A percentile compares a stretch with the other conserved stretches of the same genome.
phyloP scores from a whole-genome alignment of 2,113 vertebrate species.

The Silurus asotus region DNA sequence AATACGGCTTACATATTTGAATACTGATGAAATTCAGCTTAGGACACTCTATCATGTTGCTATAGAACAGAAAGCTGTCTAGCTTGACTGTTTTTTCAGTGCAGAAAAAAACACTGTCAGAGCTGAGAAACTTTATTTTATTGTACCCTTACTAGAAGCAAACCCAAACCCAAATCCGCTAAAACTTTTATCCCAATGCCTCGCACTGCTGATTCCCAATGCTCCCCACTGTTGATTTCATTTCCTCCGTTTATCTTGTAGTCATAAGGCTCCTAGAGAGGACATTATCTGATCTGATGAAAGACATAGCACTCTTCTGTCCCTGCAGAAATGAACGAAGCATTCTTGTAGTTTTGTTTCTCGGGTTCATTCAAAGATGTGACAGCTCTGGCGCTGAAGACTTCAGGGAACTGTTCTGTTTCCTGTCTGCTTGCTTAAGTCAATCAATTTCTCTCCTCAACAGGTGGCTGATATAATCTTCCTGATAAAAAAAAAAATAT shows the following conservation, averaged over 20 bases:
- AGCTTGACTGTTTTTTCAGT: not conserved
- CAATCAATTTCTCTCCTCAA: slow-evolving; percentile 28
- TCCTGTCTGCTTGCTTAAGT: slow-evolving; percentile 26
- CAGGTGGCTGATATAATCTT: slow-evolving; percentile 28
- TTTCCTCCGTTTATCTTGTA: slow-evolving; percentile 30
- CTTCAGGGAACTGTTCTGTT: slow-evolving; percentile 8
- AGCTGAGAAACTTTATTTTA: slow-evolving; percentile 14
- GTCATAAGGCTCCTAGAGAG: slow-evolving; percentile 1
- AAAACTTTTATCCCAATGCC: slow-evolving; percentile 26
- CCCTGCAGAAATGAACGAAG: slow-evolving; percentile 21
- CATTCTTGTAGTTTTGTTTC: slow-evolving; percentile 27
- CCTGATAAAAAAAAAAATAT: slow-evolving; percentile 5
- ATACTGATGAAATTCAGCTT: not conserved
- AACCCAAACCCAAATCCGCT: not conserved
- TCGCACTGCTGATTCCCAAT: not conserved
- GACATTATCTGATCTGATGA: slow-evolving; percentile 12
- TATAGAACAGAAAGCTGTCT: not conserved
- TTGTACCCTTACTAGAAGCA: not conserved
- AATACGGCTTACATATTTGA: not conserved
- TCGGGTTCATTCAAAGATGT: not conserved
- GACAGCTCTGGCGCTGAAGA: not conserved
- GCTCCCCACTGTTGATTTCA: slow-evolving; percentile 4
- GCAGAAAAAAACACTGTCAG: slow-evolving; percentile 27
- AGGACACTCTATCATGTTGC: not conserved
- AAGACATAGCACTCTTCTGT: slow-evolving; percentile 8